A percentile compares a stretch with the other conserved stretches of the same genome.
These are phyloP conservation scores for Psettodes erumei DNA, from an alignment of 2,113 vertebrate species.

Conservation along the genomic window DNA sequence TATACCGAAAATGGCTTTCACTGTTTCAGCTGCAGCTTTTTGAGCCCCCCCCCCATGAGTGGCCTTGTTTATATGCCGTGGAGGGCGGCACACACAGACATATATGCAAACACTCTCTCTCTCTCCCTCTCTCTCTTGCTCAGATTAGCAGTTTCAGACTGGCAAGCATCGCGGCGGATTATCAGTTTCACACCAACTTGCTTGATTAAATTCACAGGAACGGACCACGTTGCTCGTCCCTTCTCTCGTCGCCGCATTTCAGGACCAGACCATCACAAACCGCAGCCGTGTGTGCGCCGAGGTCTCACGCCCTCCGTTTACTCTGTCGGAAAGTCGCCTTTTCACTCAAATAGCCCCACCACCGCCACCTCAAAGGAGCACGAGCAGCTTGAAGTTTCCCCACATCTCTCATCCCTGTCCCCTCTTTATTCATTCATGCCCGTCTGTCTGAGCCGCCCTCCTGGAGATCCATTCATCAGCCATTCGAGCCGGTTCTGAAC, in stretches of 20 bases:
- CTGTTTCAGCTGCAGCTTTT: constrained; percentile 21
- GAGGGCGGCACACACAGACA: constrained; percentile 38
- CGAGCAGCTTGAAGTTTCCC: constrained; percentile 45
- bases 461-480: constrained; percentile 8
- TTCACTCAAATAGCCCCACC: constrained; percentile 43
- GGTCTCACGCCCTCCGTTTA: constrained; percentile 51
- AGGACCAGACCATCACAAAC: constrained; percentile 9
- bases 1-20: constrained; percentile 20
- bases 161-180: constrained; percentile 50
- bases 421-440: constrained; percentile 51
- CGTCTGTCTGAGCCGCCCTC: constrained; percentile 37
- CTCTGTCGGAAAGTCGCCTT: constrained; percentile 56
- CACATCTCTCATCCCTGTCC: constrained; percentile 16
- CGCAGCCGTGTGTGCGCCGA: constrained; percentile 14
- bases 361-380: constrained; percentile 41
- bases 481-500: constrained; percentile 22
- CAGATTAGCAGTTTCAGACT: constrained; percentile 45
- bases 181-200: constrained; percentile 43
- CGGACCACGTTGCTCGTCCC: neutral
- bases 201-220: constrained; percentile 2
- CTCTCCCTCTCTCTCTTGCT: no score
- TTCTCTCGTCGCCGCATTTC: neutral
- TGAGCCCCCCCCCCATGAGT: constrained; percentile 29
- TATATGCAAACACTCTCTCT: neutral
- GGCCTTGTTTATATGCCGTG: constrained; percentile 41